Percentiles rank a stretch among this genome's conserved stretches.
These are phyloP conservation scores for Ptilorrhoa leucosticta DNA, from an alignment of 2,113 vertebrate species.

Conservation along the genomic window DNA sequence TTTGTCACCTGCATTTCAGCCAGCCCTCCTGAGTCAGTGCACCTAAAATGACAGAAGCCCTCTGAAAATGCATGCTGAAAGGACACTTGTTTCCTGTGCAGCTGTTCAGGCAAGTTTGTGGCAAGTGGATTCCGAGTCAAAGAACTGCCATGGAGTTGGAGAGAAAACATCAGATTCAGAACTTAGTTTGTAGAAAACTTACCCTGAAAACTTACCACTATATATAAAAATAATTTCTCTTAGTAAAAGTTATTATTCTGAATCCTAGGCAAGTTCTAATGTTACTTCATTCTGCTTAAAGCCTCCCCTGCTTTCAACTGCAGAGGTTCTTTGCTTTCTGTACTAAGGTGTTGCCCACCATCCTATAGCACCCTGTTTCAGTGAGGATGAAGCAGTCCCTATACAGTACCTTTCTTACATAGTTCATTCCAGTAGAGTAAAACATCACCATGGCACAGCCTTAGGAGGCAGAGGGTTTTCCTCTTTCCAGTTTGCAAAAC, in stretches of 20 bases:
- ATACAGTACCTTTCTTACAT: not conserved
- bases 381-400: not conserved
- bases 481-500: not conserved
- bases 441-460: not conserved
- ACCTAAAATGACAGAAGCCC: not conserved
- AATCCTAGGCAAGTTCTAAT: not conserved
- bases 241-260: not conserved
- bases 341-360: not conserved
- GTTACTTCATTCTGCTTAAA: not conserved
- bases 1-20: not conserved
- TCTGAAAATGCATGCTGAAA: not conserved
- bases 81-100: not conserved
- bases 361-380: not conserved
- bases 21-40: not conserved
- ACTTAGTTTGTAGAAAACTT: not conserved
- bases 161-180: not conserved
- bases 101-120: not conserved
- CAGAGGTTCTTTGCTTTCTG: not conserved
- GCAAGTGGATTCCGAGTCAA: not conserved
- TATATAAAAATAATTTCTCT: not conserved
- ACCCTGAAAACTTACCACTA: not conserved
- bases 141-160: not conserved
- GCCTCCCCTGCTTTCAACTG: not conserved
- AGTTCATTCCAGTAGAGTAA: not conserved
- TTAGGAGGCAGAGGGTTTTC: not conserved